phyloP scores from a whole-genome alignment of 37 sponge, comb jelly and placozoan genomes.

The Oscarella lobularis region DNA sequence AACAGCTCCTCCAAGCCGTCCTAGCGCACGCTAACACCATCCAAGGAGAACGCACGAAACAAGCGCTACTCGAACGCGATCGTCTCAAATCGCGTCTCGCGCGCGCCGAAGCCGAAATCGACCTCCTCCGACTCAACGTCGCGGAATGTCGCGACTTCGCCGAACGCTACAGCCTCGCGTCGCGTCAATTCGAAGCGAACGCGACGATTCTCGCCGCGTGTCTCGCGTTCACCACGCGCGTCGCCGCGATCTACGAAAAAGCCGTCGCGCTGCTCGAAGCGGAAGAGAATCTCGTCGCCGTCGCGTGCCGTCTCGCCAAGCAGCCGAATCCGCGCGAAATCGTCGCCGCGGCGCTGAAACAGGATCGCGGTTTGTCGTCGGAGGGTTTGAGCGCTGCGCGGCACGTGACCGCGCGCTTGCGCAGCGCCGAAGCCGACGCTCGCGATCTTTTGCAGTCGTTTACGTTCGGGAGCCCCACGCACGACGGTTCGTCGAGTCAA shows the following conservation, averaged over 20 bases:
- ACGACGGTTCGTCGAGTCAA: slow-evolving; percentile 2
- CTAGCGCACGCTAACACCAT: neutral
- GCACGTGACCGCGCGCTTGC: neutral
- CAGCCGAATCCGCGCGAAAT: neutral
- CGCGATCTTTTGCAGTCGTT: neutral
- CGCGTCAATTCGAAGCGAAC: slow-evolving; percentile 1
- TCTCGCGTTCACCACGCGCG: neutral
- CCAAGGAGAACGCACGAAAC: neutral
- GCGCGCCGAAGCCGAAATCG: neutral
- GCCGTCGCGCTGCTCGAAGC: neutral
- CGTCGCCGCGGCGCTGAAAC: neutral
- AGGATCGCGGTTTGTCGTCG: neutral
- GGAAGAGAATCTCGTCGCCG: neutral
- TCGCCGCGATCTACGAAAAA: neutral
- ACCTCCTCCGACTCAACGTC: neutral
- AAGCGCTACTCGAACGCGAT: neutral
- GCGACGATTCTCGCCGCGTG: neutral
- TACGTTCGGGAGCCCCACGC: too few relatives aligned
- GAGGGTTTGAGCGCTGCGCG: neutral
- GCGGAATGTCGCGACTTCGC: neutral
- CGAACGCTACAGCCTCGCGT: neutral
- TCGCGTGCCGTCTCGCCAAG: neutral
- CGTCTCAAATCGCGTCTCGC: neutral
- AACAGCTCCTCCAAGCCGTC: slow-evolving; percentile 2
- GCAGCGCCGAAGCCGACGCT: neutral